Base-by-base conservation (phyloP, 2,113 vertebrate species). In the Solea solea region DNA sequence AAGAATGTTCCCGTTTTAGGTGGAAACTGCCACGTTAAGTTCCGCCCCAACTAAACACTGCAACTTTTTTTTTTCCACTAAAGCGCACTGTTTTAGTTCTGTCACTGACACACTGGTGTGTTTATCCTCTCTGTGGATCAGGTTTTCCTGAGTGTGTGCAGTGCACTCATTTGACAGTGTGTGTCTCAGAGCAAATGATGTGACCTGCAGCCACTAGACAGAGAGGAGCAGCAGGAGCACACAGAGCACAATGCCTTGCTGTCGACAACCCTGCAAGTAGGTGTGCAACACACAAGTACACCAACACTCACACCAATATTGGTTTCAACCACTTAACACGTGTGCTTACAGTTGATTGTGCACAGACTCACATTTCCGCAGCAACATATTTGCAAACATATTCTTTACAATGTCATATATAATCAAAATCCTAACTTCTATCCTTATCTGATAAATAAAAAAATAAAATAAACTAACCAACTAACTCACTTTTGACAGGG, bases 1-100 rank as follows among this genome's bases (percentile, higher is more conserved):
- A 87, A 69, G 72, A 86, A 85, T 81, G 84, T 89, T 88, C 63
- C 76, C 81, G 78, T 90, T 90, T 92, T 73, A 89, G 84, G 75
- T 82, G 72, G 84, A 89, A 88, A 86, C 63, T 82, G 75, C 69
- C 76, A 65, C 73, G 66, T 89, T 88, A 87, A 72, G 76, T 78
- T 85, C 81, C 68, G 61, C 83, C 69, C 72, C 46, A 74, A 64
- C 52, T 84, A 81, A 14, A 66, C 58, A 70, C 59, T 71, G 65
- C 21, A 86, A 86, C 72, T 79, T 80, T 80, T 79, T 80, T 80
- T 81, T 21, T 21, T 21, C 80, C 1, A 7, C n/a, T 64, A 72
- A 62, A 73, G 69, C 66, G 9, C 52, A 39, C 48, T 50, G 50
- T 76, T 80, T 78, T 41, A 46, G 44, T 56, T 63, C 76, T 71